Evolutionary conservation across 2,113 vertebrate species (phyloP), one percentile per base, ranked within the genome.

Genomic region (Calidris pygmaea): DNA sequence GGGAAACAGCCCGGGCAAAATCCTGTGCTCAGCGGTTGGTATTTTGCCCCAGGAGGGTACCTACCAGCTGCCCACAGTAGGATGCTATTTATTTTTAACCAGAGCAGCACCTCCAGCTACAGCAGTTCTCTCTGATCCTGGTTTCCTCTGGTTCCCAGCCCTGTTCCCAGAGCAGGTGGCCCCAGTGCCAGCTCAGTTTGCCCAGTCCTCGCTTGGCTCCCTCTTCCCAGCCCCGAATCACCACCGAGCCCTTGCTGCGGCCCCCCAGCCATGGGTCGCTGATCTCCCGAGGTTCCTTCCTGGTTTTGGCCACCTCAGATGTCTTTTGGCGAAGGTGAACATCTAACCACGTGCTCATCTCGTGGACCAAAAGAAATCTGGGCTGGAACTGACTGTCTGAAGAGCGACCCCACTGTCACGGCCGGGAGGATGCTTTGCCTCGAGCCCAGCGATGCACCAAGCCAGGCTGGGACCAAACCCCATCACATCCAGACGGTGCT

Each of bases 401-500:
- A 65, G 56, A 68, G 66, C 48, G 21, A 5, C 45, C 8, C 53
- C 0, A 0, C 71, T 77, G 59, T 23, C 39, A 14, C 5, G 5
- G 18, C 39, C 0, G 1, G 75, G 39, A 66, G 34, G 43, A 24
- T 13, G 41, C 75, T 35, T 35, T 20, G 37, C 63, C 74, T 78
- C 0, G 0, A 73, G 68, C 63, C 48, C 81, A 53, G 66, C 2
- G 12, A 58, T 0, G 0, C 12, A 6, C 30, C 1, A 16, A 37
- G 23, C 48, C 1, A 39, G 26, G 4, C 52, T 74, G 81, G n/a
- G 43, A 72, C 62, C 56, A 71, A 55, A 68, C 13, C 59, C 65
- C 45, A 7, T 32, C 72, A 9, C 39, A 65, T 19, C 67, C 43
- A 37, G 45, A 29, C 0, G 2, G 89, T 43, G 53, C 83, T 83